phyloP scores from a whole-genome alignment of 2,888 invertebrate genomes.

The Rhingia campestris region DNA sequence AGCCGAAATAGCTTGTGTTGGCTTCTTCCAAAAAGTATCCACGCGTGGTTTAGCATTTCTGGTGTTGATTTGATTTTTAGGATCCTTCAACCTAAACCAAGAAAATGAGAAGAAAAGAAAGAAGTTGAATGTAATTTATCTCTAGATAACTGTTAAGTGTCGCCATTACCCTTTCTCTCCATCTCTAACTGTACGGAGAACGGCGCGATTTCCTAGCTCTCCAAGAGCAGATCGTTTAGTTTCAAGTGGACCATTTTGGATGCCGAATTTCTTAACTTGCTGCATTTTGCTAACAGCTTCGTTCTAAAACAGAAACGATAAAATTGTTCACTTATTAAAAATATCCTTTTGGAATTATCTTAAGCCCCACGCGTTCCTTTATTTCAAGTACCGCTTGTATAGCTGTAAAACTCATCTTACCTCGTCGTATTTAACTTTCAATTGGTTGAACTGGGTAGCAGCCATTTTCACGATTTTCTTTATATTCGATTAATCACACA shows the following conservation, averaged over 20 bases:
- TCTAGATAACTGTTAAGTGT: conserved; percentile 39
- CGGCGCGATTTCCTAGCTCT: conserved; percentile 84
- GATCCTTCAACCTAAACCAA: conserved; percentile 77
- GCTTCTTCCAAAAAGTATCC: conserved; percentile 81
- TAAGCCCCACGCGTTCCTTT: no score
- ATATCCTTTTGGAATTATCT: neutral
- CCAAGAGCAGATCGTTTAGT: conserved; percentile 83
- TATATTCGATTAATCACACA: conserved; percentile 43
- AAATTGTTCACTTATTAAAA: neutral
- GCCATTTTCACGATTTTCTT: conserved; percentile 39
- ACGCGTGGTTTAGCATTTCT: conserved; percentile 82
- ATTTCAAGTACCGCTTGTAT: conserved; percentile 10
- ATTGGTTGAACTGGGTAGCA: conserved; percentile 49
- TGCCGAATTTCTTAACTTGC: conserved; percentile 79
- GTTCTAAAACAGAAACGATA: conserved; percentile 76
- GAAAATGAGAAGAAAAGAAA: conserved; percentile 1
- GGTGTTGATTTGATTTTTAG: conserved; percentile 77
- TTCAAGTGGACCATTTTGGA: conserved; percentile 76
- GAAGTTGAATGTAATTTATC: neutral
- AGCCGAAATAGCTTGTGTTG: conserved; percentile 47
- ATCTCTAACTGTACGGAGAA: conserved; percentile 79
- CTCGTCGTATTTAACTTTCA: conserved; percentile 61
- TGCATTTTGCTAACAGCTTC: conserved; percentile 77
- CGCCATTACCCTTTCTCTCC: conserved; percentile 79
- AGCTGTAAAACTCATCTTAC: conserved; percentile 48